Evolutionary conservation across 2,113 vertebrate species (phyloP), one percentile per base, ranked within the genome.

Genomic region (Taurulus bubalis): DNA sequence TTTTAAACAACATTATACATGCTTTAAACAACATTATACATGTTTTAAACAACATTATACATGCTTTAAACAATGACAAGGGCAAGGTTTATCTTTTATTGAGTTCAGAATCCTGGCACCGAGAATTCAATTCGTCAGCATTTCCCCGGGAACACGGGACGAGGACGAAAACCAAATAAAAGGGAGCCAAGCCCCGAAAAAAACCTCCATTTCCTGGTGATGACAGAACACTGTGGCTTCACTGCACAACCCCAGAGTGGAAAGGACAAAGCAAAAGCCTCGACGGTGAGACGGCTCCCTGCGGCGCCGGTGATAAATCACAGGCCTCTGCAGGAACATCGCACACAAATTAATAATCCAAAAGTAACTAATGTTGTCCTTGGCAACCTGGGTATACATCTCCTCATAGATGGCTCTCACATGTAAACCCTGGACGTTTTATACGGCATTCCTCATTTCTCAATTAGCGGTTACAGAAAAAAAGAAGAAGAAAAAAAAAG

Each of bases 121-220:
- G 42, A 87, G 24, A 79, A 85, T 80, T 59, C 14, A 75, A 87
- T 90, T 91, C 85, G 87, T 93, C 92, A 91, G 89, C 88, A 72
- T 82, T 82, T 90, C 80, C 67, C 83, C 62, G 77, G 77, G 82
- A 89, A 90, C 62, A 90, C 82, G 75, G 81, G 85, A 88, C 82
- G 77, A 91, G 88, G 82, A 93, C 79, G 71, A 82, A 91, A 82
- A 87, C 85, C 90, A 90, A 91, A 85, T 86, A 90, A 91, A 90
- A 90, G 82, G 76, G 80, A 86, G 70, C 77, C 58, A 60, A 84
- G 79, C 75, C 85, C 77, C 80, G 8, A 28, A 28, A 30, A 72
- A 89, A 90, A 90, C 85, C 87, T 89, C 86, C 32, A 55, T 93
- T 92, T 92, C 88, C 87, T 79, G 87, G 90, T 85, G 85, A 80